phyloP scores from a whole-genome alignment of 1,140 invertebrate genomes.

The Archegozetes longisetosus region DNA sequence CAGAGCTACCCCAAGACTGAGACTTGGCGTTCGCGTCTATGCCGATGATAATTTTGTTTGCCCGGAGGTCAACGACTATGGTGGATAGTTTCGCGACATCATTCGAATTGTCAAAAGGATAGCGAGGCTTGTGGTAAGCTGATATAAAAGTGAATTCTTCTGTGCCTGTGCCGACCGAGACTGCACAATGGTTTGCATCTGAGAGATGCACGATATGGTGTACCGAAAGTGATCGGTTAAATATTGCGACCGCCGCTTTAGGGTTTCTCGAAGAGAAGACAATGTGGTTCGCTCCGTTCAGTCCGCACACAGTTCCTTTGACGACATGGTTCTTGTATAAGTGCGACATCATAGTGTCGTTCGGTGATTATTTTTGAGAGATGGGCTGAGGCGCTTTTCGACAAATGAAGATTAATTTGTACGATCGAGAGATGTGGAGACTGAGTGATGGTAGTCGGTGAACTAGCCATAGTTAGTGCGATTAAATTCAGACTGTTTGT shows the following conservation, averaged over 20 bases:
- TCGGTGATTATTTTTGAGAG: background rate
- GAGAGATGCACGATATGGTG: background rate
- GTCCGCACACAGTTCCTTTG: background rate
- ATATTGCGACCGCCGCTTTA: background rate
- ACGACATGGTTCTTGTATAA: background rate
- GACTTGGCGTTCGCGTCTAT: background rate
- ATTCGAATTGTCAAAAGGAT: too few species aligned
- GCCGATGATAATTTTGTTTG: background rate
- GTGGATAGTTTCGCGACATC: background rate
- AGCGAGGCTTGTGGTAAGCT: too few species aligned
- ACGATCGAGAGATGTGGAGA: background rate
- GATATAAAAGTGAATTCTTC: background rate
- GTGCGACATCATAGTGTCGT: background rate
- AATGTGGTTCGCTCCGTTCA: background rate
- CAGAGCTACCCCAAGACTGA: background rate
- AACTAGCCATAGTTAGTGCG: background rate
- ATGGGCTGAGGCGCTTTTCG: background rate
- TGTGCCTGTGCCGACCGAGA: background rate
- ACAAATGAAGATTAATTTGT: background rate
- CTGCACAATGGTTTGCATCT: background rate
- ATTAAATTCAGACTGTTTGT: background rate
- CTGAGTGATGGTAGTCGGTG: background rate
- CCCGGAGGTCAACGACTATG: background rate
- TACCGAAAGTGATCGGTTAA: background rate
- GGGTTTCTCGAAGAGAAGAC: background rate